These are phyloP conservation scores for Hymenopus coronatus DNA, from an alignment of 2,888 invertebrate species.

Conservation along the genomic window DNA sequence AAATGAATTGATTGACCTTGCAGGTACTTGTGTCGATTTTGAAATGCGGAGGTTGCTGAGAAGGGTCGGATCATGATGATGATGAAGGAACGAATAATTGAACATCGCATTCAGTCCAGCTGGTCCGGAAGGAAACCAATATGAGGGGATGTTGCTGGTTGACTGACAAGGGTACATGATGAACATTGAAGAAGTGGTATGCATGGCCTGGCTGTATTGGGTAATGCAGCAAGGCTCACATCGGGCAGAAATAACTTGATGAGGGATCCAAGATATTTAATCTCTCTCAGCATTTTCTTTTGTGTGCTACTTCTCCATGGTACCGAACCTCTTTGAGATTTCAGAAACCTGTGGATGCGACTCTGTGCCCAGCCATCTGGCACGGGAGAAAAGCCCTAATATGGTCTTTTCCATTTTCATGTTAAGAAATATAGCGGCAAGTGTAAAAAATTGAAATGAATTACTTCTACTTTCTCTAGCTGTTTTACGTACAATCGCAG, in stretches of 20 bases:
- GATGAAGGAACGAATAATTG: constrained; percentile 19
- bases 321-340: background rate
- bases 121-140: constrained; percentile 21
- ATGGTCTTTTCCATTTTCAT: background rate
- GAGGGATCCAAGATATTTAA: background rate
- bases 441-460: no score
- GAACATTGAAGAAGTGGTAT: background rate
- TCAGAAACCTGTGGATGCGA: background rate
- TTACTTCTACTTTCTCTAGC: no score
- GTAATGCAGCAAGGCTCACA: constrained; percentile 22
- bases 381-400: background rate
- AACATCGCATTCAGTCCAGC: constrained; percentile 20
- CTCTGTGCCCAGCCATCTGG: background rate
- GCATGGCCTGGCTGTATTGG: background rate
- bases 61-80: background rate
- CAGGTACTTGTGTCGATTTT: background rate
- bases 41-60: background rate
- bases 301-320: background rate
- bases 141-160: constrained; percentile 14
- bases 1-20: background rate
- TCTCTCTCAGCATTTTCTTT: background rate
- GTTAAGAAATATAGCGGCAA: no score
- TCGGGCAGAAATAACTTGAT: constrained; percentile 26
- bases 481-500: no score
- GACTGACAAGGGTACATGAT: constrained; percentile 8